Conservation (phyloP, 2,113 vertebrate species). For the Megatriorchis doriae region DNA sequence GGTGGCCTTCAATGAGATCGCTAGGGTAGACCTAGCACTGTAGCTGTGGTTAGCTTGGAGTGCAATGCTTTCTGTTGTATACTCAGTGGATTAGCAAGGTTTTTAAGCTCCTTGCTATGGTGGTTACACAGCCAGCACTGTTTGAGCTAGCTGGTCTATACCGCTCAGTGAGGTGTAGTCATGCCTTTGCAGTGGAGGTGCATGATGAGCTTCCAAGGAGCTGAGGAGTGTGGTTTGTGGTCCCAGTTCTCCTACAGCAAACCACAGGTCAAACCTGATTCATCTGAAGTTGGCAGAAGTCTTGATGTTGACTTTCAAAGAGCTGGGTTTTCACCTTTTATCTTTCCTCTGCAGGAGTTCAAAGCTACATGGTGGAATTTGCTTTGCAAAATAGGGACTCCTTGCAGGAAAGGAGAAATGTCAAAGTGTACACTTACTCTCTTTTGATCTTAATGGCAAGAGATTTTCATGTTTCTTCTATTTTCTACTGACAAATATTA, state of each 20-base stretch:
- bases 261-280: neutral
- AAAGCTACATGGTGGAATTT: constrained; percentile 35
- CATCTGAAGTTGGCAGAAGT: neutral
- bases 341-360: neutral
- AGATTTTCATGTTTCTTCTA: neutral
- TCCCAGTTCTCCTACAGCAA: neutral
- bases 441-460: constrained; percentile 42
- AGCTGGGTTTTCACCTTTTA: constrained; percentile 6
- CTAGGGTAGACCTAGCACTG: neutral
- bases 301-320: neutral
- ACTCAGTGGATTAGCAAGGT: neutral
- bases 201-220: neutral
- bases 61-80: neutral
- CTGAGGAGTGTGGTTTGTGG: neutral
- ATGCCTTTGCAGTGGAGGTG: neutral
- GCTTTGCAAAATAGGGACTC: constrained; percentile 12
- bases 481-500: constrained; percentile 32
- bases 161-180: fast-evolving
- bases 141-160: neutral
- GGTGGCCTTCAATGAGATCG: neutral
- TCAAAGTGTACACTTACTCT: neutral
- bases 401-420: constrained; percentile 31
- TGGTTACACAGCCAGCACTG: neutral
- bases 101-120: neutral
- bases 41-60: neutral